Evolutionary conservation across 2,797 vertebrate genomes (phyloP).

Genomic region (Neostethus bicornis): DNA sequence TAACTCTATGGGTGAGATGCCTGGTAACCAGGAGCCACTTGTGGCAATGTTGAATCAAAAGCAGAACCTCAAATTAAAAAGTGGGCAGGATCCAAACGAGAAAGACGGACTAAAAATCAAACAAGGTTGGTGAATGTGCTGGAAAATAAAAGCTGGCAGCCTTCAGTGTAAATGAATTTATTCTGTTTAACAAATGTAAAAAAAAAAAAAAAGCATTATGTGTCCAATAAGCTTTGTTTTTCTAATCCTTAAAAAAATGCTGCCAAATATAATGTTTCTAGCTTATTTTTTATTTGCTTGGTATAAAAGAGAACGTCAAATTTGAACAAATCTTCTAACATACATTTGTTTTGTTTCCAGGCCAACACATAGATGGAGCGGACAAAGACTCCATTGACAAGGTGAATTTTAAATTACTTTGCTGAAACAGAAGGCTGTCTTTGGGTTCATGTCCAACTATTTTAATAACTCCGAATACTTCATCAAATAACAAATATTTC

Average conservation of each 20-base stretch:
- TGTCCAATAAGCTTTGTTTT: slow-evolving; percentile 26
- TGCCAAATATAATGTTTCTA: slow-evolving; percentile 44
- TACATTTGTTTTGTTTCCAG: slow-evolving; percentile 74
- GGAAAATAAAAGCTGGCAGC: slow-evolving; percentile 10
- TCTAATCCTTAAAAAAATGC: slow-evolving; percentile 23
- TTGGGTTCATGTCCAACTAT: slow-evolving; percentile 46
- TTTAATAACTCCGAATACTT: slow-evolving; percentile 41
- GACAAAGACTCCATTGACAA: slow-evolving; percentile 73
- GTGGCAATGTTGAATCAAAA: slow-evolving; percentile 40
- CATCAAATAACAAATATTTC: slow-evolving; percentile 46
- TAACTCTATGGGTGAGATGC: slow-evolving; percentile 38
- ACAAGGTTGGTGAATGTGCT: slow-evolving; percentile 50
- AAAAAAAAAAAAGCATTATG: slow-evolving; percentile 1
- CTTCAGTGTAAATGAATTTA: background rate
- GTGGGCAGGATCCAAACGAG: slow-evolving; percentile 38
- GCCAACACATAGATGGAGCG: slow-evolving; percentile 52
- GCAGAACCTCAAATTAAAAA: slow-evolving; percentile 48
- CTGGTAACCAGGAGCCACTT: slow-evolving; percentile 50
- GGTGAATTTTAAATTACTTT: slow-evolving; percentile 73
- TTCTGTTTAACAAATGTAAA: slow-evolving; percentile 24
- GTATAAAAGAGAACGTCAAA: slow-evolving; percentile 42
- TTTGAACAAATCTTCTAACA: slow-evolving; percentile 57
- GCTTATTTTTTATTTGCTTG: slow-evolving; percentile 36
- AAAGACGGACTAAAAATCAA: slow-evolving; percentile 41
- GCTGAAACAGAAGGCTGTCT: slow-evolving; percentile 64